Conservation (phyloP, 23 tunicate genomes). For the Corella eumyota region DNA sequence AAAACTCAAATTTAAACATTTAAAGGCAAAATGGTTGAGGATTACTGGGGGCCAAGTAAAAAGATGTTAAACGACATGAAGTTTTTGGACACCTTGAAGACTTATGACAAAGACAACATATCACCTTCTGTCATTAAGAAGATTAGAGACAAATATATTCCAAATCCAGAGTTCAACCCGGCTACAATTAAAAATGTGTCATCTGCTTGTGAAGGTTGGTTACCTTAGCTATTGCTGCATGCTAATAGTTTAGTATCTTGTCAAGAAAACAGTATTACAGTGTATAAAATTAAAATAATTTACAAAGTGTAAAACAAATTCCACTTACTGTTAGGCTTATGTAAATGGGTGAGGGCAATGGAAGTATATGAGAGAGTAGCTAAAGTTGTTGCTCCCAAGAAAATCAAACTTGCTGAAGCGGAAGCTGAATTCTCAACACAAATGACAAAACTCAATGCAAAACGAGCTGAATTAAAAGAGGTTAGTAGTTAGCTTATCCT, state of each 20-base stretch:
- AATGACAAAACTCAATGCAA: constrained; percentile 75
- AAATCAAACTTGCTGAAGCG: constrained; percentile 84
- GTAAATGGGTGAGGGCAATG: constrained; percentile 98
- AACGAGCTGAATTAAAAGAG: constrained; percentile 88
- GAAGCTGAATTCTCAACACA: constrained; percentile 68
- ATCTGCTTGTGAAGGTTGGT: constrained; percentile 92
- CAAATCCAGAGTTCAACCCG: constrained; percentile 84
- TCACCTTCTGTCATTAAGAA: constrained; percentile 74
- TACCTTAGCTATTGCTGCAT: neutral
- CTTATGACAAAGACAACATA: constrained; percentile 93
- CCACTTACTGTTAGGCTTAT: constrained; percentile 81
- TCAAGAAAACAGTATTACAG: too few relatives aligned
- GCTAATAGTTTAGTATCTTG: neutral
- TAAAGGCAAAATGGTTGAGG: constrained; percentile 93
- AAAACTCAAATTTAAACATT: neutral
- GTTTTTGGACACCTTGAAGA: constrained; percentile 76
- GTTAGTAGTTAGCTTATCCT: constrained; percentile 6
- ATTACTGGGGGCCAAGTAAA: constrained; percentile 96
- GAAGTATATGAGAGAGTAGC: constrained; percentile 95
- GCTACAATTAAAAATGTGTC: constrained; percentile 80
- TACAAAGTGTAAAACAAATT: too few relatives aligned
- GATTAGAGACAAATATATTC: constrained; percentile 86
- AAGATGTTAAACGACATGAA: constrained; percentile 92
- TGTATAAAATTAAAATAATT: too few relatives aligned
- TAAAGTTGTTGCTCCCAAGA: constrained; percentile 94